Conservation (phyloP, 2,113 vertebrate species). For the Thymallus thymallus region DNA sequence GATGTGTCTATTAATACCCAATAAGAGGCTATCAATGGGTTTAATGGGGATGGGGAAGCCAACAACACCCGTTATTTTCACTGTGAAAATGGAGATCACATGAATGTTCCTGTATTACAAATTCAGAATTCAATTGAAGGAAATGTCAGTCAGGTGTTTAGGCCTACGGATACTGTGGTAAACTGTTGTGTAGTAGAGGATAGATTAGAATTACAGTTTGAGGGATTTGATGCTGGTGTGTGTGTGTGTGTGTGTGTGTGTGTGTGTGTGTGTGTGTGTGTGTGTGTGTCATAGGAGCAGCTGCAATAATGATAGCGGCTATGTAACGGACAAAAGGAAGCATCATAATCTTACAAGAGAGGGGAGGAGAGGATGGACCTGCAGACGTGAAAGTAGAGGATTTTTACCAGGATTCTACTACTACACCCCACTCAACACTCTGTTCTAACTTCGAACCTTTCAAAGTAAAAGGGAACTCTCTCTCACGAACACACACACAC, state of each 20-base stretch:
- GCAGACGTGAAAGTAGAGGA: background rate
- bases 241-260: background rate
- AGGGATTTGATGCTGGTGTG: background rate
- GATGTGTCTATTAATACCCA: conserved; percentile 2
- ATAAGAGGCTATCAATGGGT: conserved; percentile 1
- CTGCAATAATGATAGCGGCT: background rate
- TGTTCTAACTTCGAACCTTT: background rate
- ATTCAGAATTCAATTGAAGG: background rate
- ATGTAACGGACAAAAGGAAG: background rate
- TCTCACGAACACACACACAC: background rate
- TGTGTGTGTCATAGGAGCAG: background rate
- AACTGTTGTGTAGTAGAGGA: too few species aligned
- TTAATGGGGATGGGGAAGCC: background rate
- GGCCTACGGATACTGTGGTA: background rate
- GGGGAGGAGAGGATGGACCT: background rate
- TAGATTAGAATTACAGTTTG: background rate
- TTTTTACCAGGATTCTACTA: background rate
- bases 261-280: background rate
- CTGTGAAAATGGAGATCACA: background rate
- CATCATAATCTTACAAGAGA: background rate
- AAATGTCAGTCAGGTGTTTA: background rate
- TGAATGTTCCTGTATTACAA: background rate
- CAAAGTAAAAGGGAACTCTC: background rate
- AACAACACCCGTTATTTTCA: background rate
- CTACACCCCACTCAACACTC: background rate